These are phyloP conservation scores for Horisme vitalbata DNA, from an alignment of 2,888 invertebrate species.

Conservation along the genomic window DNA sequence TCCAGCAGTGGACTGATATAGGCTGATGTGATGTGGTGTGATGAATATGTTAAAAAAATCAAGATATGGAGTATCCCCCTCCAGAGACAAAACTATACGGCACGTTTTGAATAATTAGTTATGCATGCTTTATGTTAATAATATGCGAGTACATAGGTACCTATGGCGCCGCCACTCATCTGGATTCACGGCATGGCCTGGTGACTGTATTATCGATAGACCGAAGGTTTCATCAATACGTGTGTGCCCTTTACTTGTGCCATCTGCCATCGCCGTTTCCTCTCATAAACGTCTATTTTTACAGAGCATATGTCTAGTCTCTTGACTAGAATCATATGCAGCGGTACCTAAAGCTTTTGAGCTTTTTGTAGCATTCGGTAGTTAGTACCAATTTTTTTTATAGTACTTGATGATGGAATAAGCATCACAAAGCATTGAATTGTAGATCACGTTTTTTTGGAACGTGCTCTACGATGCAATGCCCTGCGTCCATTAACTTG, in stretches of 20 bases:
- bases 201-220: slow-evolving; percentile 34
- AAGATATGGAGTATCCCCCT: background rate
- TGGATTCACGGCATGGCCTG: slow-evolving; percentile 54
- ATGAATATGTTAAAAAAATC: background rate
- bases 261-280: slow-evolving; percentile 11
- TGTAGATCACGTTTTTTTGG: too few relatives aligned
- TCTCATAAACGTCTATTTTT: background rate
- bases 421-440: too few relatives aligned
- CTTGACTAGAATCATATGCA: too few relatives aligned
- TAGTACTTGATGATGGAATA: too few relatives aligned
- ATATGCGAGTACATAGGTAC: slow-evolving; percentile 27
- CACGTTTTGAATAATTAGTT: slow-evolving; percentile 60
- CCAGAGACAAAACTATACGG: slow-evolving; percentile 35
- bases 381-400: too few relatives aligned
- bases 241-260: slow-evolving; percentile 26
- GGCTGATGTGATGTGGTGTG: too few relatives aligned
- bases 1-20: too few relatives aligned
- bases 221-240: slow-evolving; percentile 33
- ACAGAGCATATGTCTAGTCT: too few relatives aligned
- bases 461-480: too few relatives aligned
- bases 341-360: too few relatives aligned
- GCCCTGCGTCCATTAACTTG: too few relatives aligned
- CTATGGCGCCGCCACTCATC: slow-evolving; percentile 67
- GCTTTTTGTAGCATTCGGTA: too few relatives aligned
- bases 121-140: slow-evolving; percentile 55